Percentiles rank a stretch among this genome's conserved stretches.
These are phyloP conservation scores for Drepana falcataria DNA, from an alignment of 2,888 invertebrate genomes.

Conservation along the genomic window DNA sequence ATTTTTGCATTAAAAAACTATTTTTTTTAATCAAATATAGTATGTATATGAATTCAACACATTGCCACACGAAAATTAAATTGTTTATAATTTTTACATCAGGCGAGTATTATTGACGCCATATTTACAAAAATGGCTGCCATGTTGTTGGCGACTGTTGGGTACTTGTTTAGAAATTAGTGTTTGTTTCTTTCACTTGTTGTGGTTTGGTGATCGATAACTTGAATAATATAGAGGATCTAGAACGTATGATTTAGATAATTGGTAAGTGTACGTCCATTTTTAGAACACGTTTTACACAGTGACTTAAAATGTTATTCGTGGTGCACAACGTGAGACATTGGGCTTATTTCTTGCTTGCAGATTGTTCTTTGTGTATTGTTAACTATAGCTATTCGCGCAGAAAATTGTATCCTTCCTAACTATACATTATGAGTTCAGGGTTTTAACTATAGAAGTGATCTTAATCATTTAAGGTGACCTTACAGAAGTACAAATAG, in stretches of 20 bases:
- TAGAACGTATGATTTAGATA: conserved; percentile 35
- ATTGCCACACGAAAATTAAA: conserved; percentile 11
- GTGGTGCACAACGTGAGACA: conserved; percentile 57
- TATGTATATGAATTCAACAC: too few species aligned
- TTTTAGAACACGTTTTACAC: not conserved
- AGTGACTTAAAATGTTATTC: conserved; percentile 21
- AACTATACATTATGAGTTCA: conserved; percentile 8
- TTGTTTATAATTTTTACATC: too few species aligned
- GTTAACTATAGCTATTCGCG: conserved; percentile 9
- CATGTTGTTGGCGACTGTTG: conserved; percentile 76
- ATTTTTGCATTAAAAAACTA: not conserved
- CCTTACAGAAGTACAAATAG: conserved; percentile 42
- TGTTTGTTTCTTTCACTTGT: conserved; percentile 63
- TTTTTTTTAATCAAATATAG: conserved; percentile 3
- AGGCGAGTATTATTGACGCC: conserved; percentile 25
- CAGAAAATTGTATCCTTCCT: conserved; percentile 2
- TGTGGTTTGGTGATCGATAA: conserved; percentile 45
- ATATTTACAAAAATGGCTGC: conserved; percentile 71
- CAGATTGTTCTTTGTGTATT: conserved; percentile 15
- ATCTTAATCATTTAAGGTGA: conserved; percentile 43
- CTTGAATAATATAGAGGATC: conserved; percentile 36
- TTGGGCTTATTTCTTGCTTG: conserved; percentile 26
- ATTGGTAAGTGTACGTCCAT: conserved; percentile 44
- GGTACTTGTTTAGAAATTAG: conserved; percentile 69
- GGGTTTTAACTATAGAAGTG: conserved; percentile 5